These are phyloP conservation scores for Mastomys natalensis DNA, from an alignment of 2,113 vertebrate genomes.

Conservation along the genomic window DNA sequence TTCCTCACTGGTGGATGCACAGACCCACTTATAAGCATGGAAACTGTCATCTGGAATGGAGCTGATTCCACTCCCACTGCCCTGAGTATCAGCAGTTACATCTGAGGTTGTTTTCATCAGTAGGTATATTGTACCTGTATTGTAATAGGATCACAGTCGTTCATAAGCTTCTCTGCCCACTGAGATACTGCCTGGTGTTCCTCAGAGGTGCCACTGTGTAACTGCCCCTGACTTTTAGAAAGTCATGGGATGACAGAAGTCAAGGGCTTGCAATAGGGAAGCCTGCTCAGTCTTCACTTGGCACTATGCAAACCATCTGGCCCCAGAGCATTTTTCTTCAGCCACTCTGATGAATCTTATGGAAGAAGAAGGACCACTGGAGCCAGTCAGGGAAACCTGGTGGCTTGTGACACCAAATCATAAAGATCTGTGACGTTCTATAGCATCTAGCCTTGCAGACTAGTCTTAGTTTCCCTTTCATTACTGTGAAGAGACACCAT, in stretches of 20 bases:
- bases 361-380: not conserved
- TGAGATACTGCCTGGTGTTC: fast-evolving
- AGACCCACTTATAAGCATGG: not conserved
- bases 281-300: fast-evolving
- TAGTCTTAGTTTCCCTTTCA: too few species aligned
- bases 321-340: not conserved
- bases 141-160: not conserved
- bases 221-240: not conserved
- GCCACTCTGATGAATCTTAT: too few species aligned
- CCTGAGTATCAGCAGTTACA: not conserved
- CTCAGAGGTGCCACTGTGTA: not conserved
- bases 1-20: fast-evolving
- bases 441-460: fast-evolving
- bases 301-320: not conserved
- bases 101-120: not conserved
- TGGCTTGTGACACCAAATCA: not conserved
- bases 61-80: not conserved
- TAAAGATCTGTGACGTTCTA: too few species aligned
- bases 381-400: not conserved
- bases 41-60: not conserved
- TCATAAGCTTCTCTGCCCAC: not conserved
- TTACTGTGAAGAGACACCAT: too few species aligned
- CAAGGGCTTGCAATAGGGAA: not conserved
- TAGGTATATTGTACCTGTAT: not conserved
- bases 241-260: not conserved